Evolutionary conservation across 2,888 invertebrate species (phyloP).

Genomic region (Tenthredo livida): DNA sequence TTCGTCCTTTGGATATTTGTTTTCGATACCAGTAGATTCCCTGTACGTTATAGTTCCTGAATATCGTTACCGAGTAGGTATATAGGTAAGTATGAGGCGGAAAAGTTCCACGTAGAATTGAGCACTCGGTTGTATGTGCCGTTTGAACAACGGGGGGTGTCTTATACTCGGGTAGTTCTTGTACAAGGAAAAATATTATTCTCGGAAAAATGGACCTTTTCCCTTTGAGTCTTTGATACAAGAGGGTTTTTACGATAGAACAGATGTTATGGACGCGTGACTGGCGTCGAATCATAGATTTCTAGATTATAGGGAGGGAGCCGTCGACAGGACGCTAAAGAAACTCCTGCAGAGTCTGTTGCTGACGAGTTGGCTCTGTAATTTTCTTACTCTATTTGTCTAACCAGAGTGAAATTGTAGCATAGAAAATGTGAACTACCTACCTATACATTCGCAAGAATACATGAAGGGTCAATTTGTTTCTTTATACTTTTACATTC

Average conservation of each 20-base stretch:
- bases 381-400: conserved; percentile 67
- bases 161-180: not conserved
- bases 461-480: not conserved
- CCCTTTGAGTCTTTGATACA: conserved; percentile 50
- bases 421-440: conserved; percentile 22
- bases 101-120: not conserved
- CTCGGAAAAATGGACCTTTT: conserved; percentile 48
- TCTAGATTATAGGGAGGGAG: conserved; percentile 69
- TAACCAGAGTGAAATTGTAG: not conserved
- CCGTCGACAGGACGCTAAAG: conserved; percentile 18
- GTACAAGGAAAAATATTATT: conserved; percentile 46
- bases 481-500: not conserved
- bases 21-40: conserved; percentile 18
- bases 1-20: conserved; percentile 6
- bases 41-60: not conserved
- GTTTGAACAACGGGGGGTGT: conserved; percentile 43
- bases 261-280: conserved; percentile 71
- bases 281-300: conserved; percentile 74
- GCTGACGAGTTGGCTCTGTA: conserved; percentile 70
- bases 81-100: not conserved
- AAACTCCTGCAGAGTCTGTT: conserved; percentile 61
- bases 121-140: not conserved
- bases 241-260: conserved; percentile 57
- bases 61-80: not conserved
- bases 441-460: not conserved